These are phyloP conservation scores for Dugesia japonica DNA, from an alignment of 2,888 invertebrate species.

Conservation along the genomic window DNA sequence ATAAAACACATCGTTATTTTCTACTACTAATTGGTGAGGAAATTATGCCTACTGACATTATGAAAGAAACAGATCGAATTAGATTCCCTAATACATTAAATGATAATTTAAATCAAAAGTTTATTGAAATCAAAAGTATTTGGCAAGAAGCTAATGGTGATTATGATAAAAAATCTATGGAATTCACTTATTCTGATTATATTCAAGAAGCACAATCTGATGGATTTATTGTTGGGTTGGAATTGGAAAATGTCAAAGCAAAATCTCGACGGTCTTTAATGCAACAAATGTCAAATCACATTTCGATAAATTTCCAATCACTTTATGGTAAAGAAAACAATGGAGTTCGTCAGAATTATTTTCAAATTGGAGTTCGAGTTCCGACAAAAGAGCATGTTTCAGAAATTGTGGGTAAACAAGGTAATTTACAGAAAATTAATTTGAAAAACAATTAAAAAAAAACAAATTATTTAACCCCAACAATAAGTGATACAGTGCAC, in stretches of 20 bases:
- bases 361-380: constrained; percentile 30
- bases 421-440: background rate
- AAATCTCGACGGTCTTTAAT: constrained; percentile 27
- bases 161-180: background rate
- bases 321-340: constrained; percentile 27
- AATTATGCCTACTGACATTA: constrained; percentile 20
- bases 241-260: constrained; percentile 30
- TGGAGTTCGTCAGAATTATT: constrained; percentile 21
- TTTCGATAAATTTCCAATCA: constrained; percentile 26
- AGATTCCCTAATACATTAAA: background rate
- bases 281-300: constrained; percentile 23
- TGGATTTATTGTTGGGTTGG: constrained; percentile 30
- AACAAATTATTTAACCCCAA: too few species aligned
- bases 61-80: constrained; percentile 20
- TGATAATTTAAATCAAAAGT: background rate
- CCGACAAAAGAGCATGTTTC: constrained; percentile 32
- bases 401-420: constrained; percentile 33
- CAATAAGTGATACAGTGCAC: background rate
- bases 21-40: background rate
- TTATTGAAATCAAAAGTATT: background rate
- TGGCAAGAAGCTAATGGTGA: background rate
- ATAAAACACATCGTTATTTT: background rate
- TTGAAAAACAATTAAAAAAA: too few species aligned
- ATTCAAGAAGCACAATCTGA: constrained; percentile 21
- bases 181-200: background rate